phyloP scores from a whole-genome alignment of 1,140 invertebrate genomes.

The Neodiprion pinetum region DNA sequence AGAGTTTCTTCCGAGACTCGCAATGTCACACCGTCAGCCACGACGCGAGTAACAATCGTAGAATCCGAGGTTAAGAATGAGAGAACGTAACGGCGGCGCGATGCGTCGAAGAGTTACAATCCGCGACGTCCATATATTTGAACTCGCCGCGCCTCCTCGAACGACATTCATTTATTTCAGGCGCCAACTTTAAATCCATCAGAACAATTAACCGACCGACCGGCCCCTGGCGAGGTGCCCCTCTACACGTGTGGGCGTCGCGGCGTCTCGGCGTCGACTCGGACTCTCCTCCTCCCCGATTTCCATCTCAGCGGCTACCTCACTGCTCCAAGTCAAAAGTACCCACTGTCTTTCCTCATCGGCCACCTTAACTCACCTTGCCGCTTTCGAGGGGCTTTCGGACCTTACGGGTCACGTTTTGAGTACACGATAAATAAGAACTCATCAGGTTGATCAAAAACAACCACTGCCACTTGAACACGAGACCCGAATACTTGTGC shows the following conservation, averaged over 20 bases:
- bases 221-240: constrained; percentile 19
- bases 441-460: too few relatives aligned
- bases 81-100: not conserved
- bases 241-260: constrained; percentile 24
- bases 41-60: not conserved
- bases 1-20: too few relatives aligned
- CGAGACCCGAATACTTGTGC: too few relatives aligned
- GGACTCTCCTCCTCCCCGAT: not conserved
- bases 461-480: too few relatives aligned
- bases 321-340: not conserved
- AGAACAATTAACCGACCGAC: constrained; percentile 17
- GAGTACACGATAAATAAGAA: too few relatives aligned
- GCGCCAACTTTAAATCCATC: constrained; percentile 20
- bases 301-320: constrained; percentile 1
- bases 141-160: constrained; percentile 21
- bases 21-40: too few relatives aligned
- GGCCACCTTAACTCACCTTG: too few relatives aligned
- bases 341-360: too few relatives aligned
- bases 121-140: constrained; percentile 5
- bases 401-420: too few relatives aligned
- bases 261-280: not conserved
- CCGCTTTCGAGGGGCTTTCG: too few relatives aligned
- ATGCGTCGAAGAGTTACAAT: not conserved
- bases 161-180: constrained; percentile 34
- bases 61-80: too few relatives aligned